A percentile compares a stretch with the other conserved stretches of the same genome.
Evolutionary conservation across 2,888 invertebrate genomes (phyloP).

Genomic region (Himalopsyche japonica): DNA sequence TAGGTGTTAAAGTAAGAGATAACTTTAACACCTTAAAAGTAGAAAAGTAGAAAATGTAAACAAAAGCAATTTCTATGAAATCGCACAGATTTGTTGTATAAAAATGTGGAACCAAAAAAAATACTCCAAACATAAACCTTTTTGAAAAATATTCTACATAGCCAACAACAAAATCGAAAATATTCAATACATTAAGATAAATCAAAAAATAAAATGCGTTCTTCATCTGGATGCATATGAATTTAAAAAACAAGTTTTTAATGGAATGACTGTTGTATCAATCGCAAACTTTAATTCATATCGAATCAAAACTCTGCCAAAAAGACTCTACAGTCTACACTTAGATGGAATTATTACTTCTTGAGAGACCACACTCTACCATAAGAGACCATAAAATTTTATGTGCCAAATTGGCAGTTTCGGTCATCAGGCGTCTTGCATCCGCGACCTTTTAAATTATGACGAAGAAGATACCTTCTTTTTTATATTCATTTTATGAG

Average conservation of each 20-base stretch:
- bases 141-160: too few species aligned
- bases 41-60: too few species aligned
- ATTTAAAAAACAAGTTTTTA: background rate
- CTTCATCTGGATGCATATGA: background rate
- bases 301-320: background rate
- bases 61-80: too few species aligned
- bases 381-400: constrained; percentile 37
- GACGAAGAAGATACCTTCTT: background rate
- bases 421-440: background rate
- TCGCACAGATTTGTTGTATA: too few species aligned
- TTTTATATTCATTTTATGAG: background rate
- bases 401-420: constrained; percentile 40
- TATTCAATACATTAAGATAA: too few species aligned
- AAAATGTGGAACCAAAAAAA: too few species aligned
- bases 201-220: background rate
- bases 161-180: too few species aligned
- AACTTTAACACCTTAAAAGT: too few species aligned
- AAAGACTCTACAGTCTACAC: background rate
- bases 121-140: too few species aligned
- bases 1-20: too few species aligned
- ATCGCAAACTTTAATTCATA: background rate
- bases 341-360: constrained; percentile 23
- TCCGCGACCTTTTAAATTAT: background rate
- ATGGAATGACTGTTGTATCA: background rate
- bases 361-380: constrained; percentile 22